Base-by-base conservation (phyloP, 2,797 vertebrate species). In the Dryobates pubescens region DNA sequence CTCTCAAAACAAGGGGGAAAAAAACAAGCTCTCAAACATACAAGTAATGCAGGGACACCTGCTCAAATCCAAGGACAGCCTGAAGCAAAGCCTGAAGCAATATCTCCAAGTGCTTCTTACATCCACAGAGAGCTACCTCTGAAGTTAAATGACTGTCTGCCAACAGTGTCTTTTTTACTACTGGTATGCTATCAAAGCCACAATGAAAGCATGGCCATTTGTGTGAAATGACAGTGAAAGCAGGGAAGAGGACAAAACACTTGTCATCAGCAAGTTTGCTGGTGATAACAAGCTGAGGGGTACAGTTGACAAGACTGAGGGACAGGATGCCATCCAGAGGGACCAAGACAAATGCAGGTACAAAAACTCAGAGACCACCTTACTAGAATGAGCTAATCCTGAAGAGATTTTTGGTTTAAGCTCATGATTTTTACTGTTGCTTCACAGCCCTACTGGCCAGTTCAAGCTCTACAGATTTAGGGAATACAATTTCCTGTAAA, bases 51-150 rank as follows among this genome's bases (percentile, higher is more conserved):
- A 61, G 58, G 23, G 54, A 77, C 49, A 82, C 15, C 83, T 61
- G 64, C 57, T 90, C 30, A 89, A 74, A 80, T 45, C 41, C 57
- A 90, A 58, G 41, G 54, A 71, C 30, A 86, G 68, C 74, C 78
- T 17, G 45, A 94, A 95, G 69, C 49, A 85, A 41, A 86, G 68
- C 74, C 78, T 17, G 45, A 94, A 95, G 69, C 49, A 85, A 41
- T 29, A 70, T 36, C 30, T 91, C 45, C 3, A 1, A 87, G 36
- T 7, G 51, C 32, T 30, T 73, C 49, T 82, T 59, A 26, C 17
- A 47, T 74, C 38, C 69, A 58, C 41, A 41, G 45, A 30, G 51
- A 88, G 58, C 9, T 49, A 4, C n/a, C 61, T 53, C 86, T 68
- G 3, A 51, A 59, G 11, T 22, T 49, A n/a, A 58, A 61, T 57